Conservation (phyloP, 1,140 invertebrate genomes). For the Bursaphelenchus mucronatus region DNA sequence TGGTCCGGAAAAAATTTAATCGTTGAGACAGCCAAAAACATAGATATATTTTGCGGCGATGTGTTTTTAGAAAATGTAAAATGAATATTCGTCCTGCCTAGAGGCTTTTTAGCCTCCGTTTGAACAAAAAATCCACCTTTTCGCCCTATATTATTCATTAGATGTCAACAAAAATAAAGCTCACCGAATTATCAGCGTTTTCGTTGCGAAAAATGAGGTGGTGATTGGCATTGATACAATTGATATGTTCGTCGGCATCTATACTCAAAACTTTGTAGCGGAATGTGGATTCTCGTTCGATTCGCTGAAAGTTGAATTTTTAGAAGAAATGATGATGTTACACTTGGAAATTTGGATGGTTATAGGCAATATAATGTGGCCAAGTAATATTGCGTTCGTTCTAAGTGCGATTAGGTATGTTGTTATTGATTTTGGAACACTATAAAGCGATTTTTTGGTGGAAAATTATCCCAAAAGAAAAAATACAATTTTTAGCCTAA, state of each 20-base stretch:
- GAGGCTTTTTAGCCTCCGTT: conserved; percentile 1
- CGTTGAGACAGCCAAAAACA: too few species aligned
- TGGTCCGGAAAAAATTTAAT: not conserved
- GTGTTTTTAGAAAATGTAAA: too few species aligned
- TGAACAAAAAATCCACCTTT: not conserved
- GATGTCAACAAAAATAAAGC: not conserved
- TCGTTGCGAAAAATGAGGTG: conserved; percentile 53
- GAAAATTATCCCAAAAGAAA: not conserved
- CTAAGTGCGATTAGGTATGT: not conserved
- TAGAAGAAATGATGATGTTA: not conserved
- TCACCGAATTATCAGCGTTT: conserved; percentile 30
- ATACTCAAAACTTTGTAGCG: conserved; percentile 52
- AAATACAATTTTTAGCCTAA: too few species aligned
- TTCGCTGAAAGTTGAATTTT: conserved; percentile 33
- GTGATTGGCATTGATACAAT: conserved; percentile 51
- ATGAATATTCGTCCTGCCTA: not conserved
- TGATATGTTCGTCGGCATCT: conserved; percentile 51
- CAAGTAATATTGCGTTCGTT: too few species aligned
- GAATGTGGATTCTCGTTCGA: conserved; percentile 56
- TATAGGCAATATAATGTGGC: too few species aligned
- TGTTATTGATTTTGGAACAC: not conserved
- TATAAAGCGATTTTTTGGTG: too few species aligned
- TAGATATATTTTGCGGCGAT: too few species aligned
- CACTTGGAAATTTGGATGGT: not conserved
- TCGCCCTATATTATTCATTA: too few species aligned